Evolutionary conservation across 2,888 invertebrate species (phyloP).

Genomic region (Nemurella pictetii): DNA sequence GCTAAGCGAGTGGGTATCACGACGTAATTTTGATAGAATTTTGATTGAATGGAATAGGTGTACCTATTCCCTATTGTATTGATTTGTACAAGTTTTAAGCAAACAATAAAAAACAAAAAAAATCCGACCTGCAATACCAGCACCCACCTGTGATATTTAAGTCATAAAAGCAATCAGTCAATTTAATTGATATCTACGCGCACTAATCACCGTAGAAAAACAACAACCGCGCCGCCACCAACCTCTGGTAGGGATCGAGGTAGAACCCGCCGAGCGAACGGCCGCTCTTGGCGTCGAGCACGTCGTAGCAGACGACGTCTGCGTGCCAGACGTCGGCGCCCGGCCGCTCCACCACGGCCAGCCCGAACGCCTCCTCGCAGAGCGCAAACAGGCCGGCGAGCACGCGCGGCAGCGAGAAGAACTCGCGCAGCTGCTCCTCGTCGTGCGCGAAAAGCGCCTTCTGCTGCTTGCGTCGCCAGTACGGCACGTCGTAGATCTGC

Average conservation of each 20-base stretch:
- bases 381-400: constrained; percentile 77
- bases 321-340: constrained; percentile 80
- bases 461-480: constrained; percentile 80
- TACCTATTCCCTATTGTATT: too few species aligned
- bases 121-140: too few species aligned
- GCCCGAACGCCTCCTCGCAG: constrained; percentile 75
- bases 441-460: constrained; percentile 63
- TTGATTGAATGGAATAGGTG: too few species aligned
- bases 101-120: too few species aligned
- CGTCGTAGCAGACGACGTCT: constrained; percentile 80
- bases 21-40: too few species aligned
- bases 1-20: too few species aligned
- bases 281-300: constrained; percentile 69
- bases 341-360: constrained; percentile 69
- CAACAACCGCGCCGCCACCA: too few species aligned
- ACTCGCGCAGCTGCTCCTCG: constrained; percentile 73
- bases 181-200: too few species aligned
- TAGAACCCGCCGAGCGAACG: constrained; percentile 81
- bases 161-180: too few species aligned
- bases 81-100: too few species aligned
- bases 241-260: constrained; percentile 74
- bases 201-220: too few species aligned
- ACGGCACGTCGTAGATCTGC: constrained; percentile 83
- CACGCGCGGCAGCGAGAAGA: constrained; percentile 81
- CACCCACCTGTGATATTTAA: too few species aligned